Evolutionary conservation across 2,797 vertebrate genomes (phyloP).

Genomic region (Galaxias olidus): DNA sequence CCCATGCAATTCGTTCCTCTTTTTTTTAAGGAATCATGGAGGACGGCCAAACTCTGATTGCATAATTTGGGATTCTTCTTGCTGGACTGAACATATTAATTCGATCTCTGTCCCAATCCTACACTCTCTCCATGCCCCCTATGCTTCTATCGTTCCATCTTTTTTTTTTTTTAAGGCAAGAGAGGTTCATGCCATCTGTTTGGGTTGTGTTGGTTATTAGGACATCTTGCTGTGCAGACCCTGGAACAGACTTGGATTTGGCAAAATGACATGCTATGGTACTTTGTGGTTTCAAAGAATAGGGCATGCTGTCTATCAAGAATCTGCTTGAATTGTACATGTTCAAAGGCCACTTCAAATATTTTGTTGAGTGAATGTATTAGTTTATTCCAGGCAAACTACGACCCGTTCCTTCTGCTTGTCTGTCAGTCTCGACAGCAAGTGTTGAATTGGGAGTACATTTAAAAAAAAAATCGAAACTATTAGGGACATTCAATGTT

Average conservation of each 20-base stretch:
- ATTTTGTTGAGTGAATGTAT: too few species aligned
- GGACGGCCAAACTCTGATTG: conserved; percentile 39
- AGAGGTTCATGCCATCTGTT: conserved; percentile 53
- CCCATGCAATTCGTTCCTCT: conserved; percentile 22
- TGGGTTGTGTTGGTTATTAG: conserved; percentile 28
- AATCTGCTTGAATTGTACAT: conserved; percentile 26
- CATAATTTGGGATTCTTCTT: conserved; percentile 48
- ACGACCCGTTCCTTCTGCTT: too few species aligned
- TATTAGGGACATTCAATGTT: too few species aligned
- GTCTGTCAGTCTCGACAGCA: too few species aligned
- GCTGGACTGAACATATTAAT: conserved; percentile 27
- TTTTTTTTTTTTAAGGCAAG: conserved; percentile 19
- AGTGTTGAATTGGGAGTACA: too few species aligned
- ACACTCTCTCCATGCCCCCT: background rate
- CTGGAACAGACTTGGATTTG: conserved; percentile 32
- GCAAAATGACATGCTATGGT: conserved; percentile 20
- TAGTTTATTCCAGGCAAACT: too few species aligned
- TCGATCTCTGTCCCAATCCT: too few species aligned
- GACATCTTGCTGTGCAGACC: conserved; percentile 36
- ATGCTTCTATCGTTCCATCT: background rate
- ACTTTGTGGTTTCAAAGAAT: conserved; percentile 22
- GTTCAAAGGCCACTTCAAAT: background rate
- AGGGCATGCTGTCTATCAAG: background rate
- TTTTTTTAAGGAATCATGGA: conserved; percentile 35
- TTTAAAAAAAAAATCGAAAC: too few species aligned